Evolutionary conservation across 1,140 invertebrate species (phyloP).

Genomic region (Neodiprion lecontei): DNA sequence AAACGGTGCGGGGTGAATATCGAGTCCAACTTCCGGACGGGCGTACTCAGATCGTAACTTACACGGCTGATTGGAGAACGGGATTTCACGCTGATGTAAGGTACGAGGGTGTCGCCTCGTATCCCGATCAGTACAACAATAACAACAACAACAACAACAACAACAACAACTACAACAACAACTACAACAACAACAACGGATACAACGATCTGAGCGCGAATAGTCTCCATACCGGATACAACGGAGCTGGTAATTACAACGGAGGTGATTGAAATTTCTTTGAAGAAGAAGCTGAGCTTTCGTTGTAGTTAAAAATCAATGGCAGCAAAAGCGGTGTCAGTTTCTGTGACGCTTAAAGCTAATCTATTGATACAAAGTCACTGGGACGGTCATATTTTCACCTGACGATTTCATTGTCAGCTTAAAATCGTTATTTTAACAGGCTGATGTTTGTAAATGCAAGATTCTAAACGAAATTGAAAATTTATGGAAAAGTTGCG

Average conservation of each 20-base stretch:
- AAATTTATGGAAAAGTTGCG: too few species aligned
- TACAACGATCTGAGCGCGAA: slow-evolving; percentile 29
- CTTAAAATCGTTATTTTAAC: too few species aligned
- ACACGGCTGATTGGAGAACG: slow-evolving; percentile 79
- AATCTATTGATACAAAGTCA: background rate
- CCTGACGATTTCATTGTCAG: background rate
- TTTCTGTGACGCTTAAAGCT: background rate
- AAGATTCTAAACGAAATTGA: too few species aligned
- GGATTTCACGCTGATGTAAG: slow-evolving; percentile 82
- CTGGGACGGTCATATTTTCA: background rate
- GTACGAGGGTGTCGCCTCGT: slow-evolving; percentile 75
- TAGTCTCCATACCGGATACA: slow-evolving; percentile 33
- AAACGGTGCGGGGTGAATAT: slow-evolving; percentile 75
- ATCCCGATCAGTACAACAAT: slow-evolving; percentile 64
- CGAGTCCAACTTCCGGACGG: slow-evolving; percentile 77
- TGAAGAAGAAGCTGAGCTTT: background rate
- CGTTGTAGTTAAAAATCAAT: background rate
- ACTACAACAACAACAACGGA: slow-evolving; percentile 31
- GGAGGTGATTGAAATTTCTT: slow-evolving; percentile 1
- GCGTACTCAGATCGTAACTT: slow-evolving; percentile 74
- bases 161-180: slow-evolving; percentile 31
- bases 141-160: slow-evolving; percentile 31
- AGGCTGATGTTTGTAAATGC: too few species aligned
- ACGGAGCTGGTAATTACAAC: slow-evolving; percentile 24
- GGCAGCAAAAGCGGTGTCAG: background rate